These are phyloP conservation scores for Epizoanthus scotinus DNA, from an alignment of 92 coral and sea anemone genomes.

Conservation along the genomic window DNA sequence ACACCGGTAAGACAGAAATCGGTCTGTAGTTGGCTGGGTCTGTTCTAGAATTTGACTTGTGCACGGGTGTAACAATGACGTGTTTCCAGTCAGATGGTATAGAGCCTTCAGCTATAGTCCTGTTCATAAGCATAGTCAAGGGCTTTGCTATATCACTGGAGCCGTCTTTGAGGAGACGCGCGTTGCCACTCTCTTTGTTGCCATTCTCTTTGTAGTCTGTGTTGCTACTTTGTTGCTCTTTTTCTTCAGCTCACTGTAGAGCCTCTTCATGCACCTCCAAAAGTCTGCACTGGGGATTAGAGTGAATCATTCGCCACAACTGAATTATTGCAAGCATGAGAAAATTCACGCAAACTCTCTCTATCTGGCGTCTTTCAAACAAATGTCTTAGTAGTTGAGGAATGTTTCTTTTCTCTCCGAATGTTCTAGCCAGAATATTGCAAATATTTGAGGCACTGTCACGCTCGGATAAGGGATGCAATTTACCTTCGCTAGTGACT, in stretches of 20 bases:
- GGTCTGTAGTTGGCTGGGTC: neutral
- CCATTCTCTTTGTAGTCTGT: too few species aligned
- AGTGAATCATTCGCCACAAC: too few species aligned
- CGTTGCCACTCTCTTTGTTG: neutral
- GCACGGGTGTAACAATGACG: too few species aligned
- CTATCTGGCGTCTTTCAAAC: constrained; percentile 33
- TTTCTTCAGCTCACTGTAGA: too few species aligned
- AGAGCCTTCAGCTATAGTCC: constrained; percentile 36
- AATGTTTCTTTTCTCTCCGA: constrained; percentile 29
- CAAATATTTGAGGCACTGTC: constrained; percentile 45
- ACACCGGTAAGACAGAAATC: neutral
- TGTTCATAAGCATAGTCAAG: too few species aligned
- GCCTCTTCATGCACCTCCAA: too few species aligned
- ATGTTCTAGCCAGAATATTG: constrained; percentile 37
- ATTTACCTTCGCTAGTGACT: constrained; percentile 43
- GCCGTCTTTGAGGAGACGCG: neutral
- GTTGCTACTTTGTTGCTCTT: too few species aligned
- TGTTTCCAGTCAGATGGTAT: constrained; percentile 45
- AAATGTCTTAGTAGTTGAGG: constrained; percentile 44
- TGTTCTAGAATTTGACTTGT: neutral
- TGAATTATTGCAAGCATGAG: too few species aligned
- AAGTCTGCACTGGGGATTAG: too few species aligned
- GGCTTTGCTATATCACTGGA: constrained; percentile 27
- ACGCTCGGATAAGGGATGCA: constrained; percentile 26
- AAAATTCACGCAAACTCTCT: too few species aligned